phyloP scores from a whole-genome alignment of 2,888 invertebrate genomes.

The Baronia brevicornis region DNA sequence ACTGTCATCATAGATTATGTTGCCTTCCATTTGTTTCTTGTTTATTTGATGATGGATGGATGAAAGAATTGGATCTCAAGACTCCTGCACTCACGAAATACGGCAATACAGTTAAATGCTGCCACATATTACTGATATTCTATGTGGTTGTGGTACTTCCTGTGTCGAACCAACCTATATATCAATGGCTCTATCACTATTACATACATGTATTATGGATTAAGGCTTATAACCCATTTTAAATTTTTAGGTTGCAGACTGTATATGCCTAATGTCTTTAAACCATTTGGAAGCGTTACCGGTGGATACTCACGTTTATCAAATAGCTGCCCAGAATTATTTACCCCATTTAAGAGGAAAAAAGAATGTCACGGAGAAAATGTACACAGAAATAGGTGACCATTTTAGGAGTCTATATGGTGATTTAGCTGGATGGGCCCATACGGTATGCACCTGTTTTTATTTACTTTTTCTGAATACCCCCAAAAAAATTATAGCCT shows the following conservation, averaged over 20 bases:
- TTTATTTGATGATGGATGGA: too few species aligned
- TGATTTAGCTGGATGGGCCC: slow-evolving; percentile 94
- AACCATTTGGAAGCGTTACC: slow-evolving; percentile 92
- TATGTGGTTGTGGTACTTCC: too few species aligned
- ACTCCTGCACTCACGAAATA: too few species aligned
- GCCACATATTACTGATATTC: too few species aligned
- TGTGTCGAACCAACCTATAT: too few species aligned
- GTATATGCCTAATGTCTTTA: slow-evolving; percentile 97
- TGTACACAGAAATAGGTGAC: slow-evolving; percentile 90
- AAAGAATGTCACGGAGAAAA: slow-evolving; percentile 87
- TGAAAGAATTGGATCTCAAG: too few species aligned
- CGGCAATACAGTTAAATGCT: too few species aligned
- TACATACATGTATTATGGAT: not conserved
- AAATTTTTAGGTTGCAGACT: slow-evolving; percentile 90
- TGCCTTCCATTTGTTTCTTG: too few species aligned
- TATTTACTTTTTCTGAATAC: not conserved
- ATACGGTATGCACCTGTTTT: slow-evolving; percentile 80
- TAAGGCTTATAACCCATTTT: slow-evolving; percentile 6
- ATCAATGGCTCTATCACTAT: not conserved
- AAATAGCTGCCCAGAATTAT: slow-evolving; percentile 89
- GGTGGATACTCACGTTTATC: slow-evolving; percentile 96
- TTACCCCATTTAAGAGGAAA: slow-evolving; percentile 82
- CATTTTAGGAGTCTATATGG: slow-evolving; percentile 89
- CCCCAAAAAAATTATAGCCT: not conserved
- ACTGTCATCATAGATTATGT: too few species aligned